Evolutionary conservation across 2,888 invertebrate species (phyloP).

Genomic region (Ethmia dodecea): DNA sequence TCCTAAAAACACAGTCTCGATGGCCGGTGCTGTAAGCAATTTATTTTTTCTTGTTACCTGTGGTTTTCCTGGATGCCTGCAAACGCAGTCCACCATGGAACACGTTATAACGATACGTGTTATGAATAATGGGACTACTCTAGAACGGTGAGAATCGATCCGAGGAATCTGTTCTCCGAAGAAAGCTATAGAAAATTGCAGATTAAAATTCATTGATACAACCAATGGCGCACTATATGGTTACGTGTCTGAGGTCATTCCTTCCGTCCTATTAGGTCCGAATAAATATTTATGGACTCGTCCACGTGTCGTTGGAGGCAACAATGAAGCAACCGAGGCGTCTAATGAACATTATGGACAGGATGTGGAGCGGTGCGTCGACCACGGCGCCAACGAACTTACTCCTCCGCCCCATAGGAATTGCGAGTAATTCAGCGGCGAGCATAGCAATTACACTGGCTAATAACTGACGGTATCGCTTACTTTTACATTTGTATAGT

Average conservation of each 20-base stretch:
- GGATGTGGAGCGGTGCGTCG: conserved; percentile 60
- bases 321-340: conserved; percentile 52
- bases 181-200: background rate
- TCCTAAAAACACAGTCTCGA: no score
- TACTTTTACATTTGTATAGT: background rate
- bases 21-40: no score
- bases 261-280: conserved; percentile 25
- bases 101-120: conserved; percentile 1
- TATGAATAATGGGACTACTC: background rate
- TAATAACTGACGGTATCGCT: background rate
- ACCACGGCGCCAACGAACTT: conserved; percentile 30
- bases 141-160: background rate
- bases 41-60: no score
- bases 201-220: conserved; percentile 17
- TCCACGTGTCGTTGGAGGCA: conserved; percentile 23
- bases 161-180: background rate
- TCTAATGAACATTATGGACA: conserved; percentile 30
- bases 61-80: background rate
- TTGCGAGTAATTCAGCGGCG: conserved; percentile 21
- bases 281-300: conserved; percentile 34
- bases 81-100: background rate
- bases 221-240: conserved; percentile 32
- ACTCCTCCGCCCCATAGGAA: conserved; percentile 23
- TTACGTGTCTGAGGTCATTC: conserved; percentile 23
- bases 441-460: conserved; percentile 8